Evolutionary conservation across 2,888 invertebrate genomes (phyloP), one percentile per base, ranked within the genome.

Genomic region (Drosophila acutilabella): DNA sequence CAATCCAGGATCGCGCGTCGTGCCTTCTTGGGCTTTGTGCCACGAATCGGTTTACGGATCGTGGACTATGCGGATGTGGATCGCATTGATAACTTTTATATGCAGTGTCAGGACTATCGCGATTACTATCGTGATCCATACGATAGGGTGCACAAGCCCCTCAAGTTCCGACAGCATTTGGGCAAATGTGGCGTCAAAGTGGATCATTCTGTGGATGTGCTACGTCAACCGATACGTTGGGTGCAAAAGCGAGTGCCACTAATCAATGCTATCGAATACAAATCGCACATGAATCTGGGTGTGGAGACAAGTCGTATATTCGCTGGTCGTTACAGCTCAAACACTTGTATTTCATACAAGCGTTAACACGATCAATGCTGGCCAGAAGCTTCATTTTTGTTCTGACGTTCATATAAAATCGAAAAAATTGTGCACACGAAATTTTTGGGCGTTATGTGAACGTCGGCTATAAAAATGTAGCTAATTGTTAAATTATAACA

Each of bases 91-190:
- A 42, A 51, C 3, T 91, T 89, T 65, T 91, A 90, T 60, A 75
- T 80, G 38, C 74, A 86, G 5, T 91, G 91, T 48, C 92, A 92
- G 72, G 76, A 82, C 40, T 91, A 88, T 74, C 78, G 91, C 0
- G 91, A 92, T 38, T 92, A 82, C 45, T 91, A 91, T 70, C 86
- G 90, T 3, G 92, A 92, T 76, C 86, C 90, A 0, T 85, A 89
- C 56, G 81, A 86, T 18, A 89, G 83, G 56, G 18, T 91, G 11
- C 61, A 69, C 14, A 78, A 69, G 20, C 83, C 85, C 1, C n/a
- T 40, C 2, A 62, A 44, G 14, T 90, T 90, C 45, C 48, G 50
- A 1, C 66, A 75, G 40, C 72, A 79, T 42, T 59, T 56, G 33
- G 84, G 85, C 20, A 51, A 41, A n/a, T 75, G 75, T 14, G 80